A percentile compares a stretch with the other conserved stretches of the same genome.
These are phyloP conservation scores for Proterorhinus semilunaris DNA, from an alignment of 2,113 vertebrate species.

Conservation along the genomic window DNA sequence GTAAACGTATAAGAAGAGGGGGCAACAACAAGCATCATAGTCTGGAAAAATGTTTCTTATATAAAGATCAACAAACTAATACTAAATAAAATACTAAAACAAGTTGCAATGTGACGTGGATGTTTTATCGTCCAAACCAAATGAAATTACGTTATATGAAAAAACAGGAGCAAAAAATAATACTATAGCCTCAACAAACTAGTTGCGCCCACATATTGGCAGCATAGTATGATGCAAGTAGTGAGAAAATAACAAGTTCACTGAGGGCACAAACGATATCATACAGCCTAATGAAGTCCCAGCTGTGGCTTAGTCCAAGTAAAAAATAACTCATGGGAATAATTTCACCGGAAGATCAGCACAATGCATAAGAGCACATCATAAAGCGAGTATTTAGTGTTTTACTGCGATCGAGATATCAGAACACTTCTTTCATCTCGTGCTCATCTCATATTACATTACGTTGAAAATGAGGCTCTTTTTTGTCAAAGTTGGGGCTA, in stretches of 20 bases:
- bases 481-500: too few species aligned
- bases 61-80: too few species aligned
- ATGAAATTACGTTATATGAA: background rate
- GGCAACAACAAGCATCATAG: too few species aligned
- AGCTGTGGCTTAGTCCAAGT: constrained; percentile 10
- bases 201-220: background rate
- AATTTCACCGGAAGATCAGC: background rate
- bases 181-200: background rate
- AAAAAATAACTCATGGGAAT: background rate
- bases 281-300: constrained; percentile 21
- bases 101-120: background rate
- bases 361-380: background rate
- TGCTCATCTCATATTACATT: too few species aligned
- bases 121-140: background rate
- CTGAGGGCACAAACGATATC: constrained; percentile 8
- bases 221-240: background rate
- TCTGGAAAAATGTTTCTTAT: too few species aligned
- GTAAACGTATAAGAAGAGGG: too few species aligned
- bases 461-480: too few species aligned
- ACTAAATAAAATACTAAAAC: background rate
- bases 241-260: constrained; percentile 30
- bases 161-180: background rate
- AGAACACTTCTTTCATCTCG: background rate
- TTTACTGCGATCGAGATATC: background rate
- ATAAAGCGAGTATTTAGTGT: background rate